Evolutionary conservation across 2,888 invertebrate species (phyloP).

Genomic region (Girardia tigrina): DNA sequence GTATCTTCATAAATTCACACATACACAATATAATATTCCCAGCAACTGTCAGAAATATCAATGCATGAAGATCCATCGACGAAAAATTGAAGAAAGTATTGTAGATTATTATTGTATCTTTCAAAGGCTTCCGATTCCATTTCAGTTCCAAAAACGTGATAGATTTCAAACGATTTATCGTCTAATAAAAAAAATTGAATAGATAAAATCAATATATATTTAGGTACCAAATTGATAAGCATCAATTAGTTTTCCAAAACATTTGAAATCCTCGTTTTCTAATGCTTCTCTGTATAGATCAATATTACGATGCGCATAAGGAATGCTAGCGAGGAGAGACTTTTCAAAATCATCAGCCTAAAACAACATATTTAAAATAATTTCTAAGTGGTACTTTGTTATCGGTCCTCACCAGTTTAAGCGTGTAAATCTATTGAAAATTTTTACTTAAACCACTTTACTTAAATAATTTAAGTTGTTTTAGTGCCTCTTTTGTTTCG

Average conservation of each 20-base stretch:
- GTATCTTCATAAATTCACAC: not conserved
- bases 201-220: constrained; percentile 36
- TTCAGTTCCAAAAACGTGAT: constrained; percentile 56
- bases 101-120: constrained; percentile 67
- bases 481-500: too few relatives aligned
- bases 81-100: constrained; percentile 81
- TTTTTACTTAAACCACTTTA: too few relatives aligned
- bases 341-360: constrained; percentile 20
- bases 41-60: constrained; percentile 75
- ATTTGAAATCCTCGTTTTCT: not conserved
- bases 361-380: too few relatives aligned
- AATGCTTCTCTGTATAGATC: not conserved
- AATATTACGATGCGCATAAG: not conserved
- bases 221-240: constrained; percentile 43
- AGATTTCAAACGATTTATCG: constrained; percentile 61
- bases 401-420: too few relatives aligned
- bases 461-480: too few relatives aligned
- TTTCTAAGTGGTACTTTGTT: too few relatives aligned
- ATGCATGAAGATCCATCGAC: constrained; percentile 89
- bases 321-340: not conserved
- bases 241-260: constrained; percentile 43
- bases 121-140: constrained; percentile 53
- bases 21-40: constrained; percentile 55
- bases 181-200: constrained; percentile 38
- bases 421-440: too few relatives aligned